Base-by-base conservation (phyloP, 2,888 invertebrate genomes). In the Drosophila kambysellisi region DNA sequence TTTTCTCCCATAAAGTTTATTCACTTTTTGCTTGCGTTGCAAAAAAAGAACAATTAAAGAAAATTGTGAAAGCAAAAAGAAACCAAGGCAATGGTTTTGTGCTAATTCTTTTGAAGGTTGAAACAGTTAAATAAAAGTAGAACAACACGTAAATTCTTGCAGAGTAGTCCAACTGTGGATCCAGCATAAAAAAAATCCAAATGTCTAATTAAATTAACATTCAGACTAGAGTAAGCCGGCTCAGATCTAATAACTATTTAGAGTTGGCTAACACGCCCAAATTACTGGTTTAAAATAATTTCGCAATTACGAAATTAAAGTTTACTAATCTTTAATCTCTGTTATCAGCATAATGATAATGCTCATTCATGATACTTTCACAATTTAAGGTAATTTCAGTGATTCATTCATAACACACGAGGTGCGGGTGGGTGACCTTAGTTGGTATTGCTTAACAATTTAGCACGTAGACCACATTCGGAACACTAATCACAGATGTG, bases 401-500 rank as follows among this genome's bases (percentile, higher is more conserved):
- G 25, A 58, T 64, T 33, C 80, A 79, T 78, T 78, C 73, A 73
- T 59, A 53, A 41, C 12, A 25, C 17, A 12, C 4, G 12, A 17
- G 20, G 0, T 11, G 6, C 6, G 17, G n/a, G 2, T 11, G 17
- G 50, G 2, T 30, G 35, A 30, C 6, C 17, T 41, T 6, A 5
- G 11, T 56, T 25, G 11, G 15, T n/a, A 20, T 46, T 68, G 37
- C 7, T 63, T 48, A 32, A 66, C 15, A 63, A 54, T 75, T 67
- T 46, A 50, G 67, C 81, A 80, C 72, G 66, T 71, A 75, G 61
- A 54, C 58, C 30, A 8, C 20, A 33, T 12, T 60, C 20, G 46
- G 20, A 33, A 12, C 20, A 25, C 37, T 67, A 54, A 67, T 67
- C 56, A 41, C n/a, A 30, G 33, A 29, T 30, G 4, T 32, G 30